Percentiles rank a stretch among this genome's conserved stretches.
Conservation (phyloP, 1,140 invertebrate genomes). For the Danaus plexippus region DNA sequence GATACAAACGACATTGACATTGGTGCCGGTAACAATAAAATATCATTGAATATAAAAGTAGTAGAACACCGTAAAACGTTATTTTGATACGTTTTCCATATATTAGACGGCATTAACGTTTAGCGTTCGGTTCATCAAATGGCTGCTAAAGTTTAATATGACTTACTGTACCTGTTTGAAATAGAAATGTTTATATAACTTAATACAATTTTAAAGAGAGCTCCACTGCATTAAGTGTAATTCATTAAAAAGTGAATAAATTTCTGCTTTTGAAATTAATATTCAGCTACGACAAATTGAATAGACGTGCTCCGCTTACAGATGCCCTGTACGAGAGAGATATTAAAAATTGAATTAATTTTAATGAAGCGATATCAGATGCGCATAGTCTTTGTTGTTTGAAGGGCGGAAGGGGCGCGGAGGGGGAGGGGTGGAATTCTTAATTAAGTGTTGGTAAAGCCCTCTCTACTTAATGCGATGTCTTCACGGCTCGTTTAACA, state of each 20-base stretch:
- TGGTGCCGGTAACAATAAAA: not conserved
- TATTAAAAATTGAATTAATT: conserved; percentile 64
- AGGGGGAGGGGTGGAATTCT: conserved; percentile 51
- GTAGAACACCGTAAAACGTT: no score
- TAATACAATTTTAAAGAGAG: no score
- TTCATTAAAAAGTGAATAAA: conserved; percentile 1
- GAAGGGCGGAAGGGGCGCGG: conserved; percentile 36
- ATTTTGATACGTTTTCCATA: no score
- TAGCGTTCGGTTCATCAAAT: no score
- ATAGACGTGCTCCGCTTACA: conserved; percentile 26
- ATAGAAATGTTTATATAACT: no score
- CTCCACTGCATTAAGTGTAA: not conserved
- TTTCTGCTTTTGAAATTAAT: conserved; percentile 12
- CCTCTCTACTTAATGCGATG: conserved; percentile 66
- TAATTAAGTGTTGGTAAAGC: conserved; percentile 67
- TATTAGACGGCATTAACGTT: no score
- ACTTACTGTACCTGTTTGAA: no score
- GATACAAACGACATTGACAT: conserved; percentile 12
- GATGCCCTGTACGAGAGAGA: conserved; percentile 22
- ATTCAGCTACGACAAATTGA: conserved; percentile 30
- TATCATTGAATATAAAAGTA: not conserved
- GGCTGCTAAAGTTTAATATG: no score
- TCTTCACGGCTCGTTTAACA: conserved; percentile 67
- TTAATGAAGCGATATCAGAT: conserved; percentile 54
- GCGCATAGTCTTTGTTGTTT: conserved; percentile 58